Percentiles rank a stretch among this genome's conserved stretches.
Conservation (phyloP, 2,113 vertebrate species). For the Oncorhynchus clarkii region DNA sequence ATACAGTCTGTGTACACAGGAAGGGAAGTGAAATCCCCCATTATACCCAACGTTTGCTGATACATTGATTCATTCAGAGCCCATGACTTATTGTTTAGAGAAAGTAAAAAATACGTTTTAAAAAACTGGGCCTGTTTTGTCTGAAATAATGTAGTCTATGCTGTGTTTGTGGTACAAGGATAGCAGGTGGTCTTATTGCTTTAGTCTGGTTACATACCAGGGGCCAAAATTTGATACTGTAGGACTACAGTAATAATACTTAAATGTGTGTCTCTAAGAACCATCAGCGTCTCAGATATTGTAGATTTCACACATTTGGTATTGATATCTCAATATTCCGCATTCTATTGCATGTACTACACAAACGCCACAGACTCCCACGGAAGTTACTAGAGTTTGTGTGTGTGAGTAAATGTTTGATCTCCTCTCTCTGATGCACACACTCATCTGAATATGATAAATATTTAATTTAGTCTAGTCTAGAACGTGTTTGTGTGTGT, state of each 20-base stretch:
- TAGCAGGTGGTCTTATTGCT: too few relatives aligned
- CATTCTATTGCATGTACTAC: conserved; percentile 20
- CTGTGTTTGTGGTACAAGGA: too few relatives aligned
- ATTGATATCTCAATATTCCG: background rate
- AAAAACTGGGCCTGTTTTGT: too few relatives aligned
- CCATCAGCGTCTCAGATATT: background rate
- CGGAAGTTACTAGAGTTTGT: conserved; percentile 1
- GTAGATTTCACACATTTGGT: background rate
- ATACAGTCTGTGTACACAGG: conserved; percentile 38
- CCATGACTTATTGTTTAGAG: conserved; percentile 8
- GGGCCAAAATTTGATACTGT: background rate
- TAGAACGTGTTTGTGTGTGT: conserved; percentile 2
- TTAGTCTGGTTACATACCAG: background rate
- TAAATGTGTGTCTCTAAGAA: background rate
- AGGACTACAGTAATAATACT: background rate
- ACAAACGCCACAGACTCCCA: conserved; percentile 1
- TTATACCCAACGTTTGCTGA: conserved; percentile 15
- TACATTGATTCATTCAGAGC: conserved; percentile 22
- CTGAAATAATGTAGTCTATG: too few relatives aligned
- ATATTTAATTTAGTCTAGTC: conserved; percentile 59
- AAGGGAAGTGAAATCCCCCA: conserved; percentile 37
- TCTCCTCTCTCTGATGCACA: conserved; percentile 21
- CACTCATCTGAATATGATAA: conserved; percentile 58
- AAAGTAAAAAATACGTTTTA: too few relatives aligned
- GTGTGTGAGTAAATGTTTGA: conserved; percentile 27